A percentile compares a stretch with the other conserved stretches of the same genome.
Conservation (phyloP, 2,113 vertebrate genomes). For the Romanogobio albipinnatus region DNA sequence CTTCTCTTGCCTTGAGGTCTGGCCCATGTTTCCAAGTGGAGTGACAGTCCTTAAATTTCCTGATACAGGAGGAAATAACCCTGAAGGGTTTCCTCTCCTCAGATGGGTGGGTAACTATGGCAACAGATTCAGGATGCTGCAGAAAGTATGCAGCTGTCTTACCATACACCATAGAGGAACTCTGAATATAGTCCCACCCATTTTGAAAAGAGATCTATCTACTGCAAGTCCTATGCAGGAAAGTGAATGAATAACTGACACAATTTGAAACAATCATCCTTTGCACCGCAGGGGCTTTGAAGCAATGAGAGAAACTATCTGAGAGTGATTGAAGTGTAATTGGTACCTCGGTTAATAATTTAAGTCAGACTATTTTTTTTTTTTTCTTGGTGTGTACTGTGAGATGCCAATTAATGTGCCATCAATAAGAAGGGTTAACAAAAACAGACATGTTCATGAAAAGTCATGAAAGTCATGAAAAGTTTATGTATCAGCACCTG, state of each 20-base stretch:
- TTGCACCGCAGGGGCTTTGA: neutral
- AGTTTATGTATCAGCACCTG: neutral
- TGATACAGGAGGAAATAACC: slow-evolving; percentile 28
- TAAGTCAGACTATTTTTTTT: neutral
- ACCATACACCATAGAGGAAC: neutral
- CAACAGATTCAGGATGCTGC: slow-evolving; percentile 15
- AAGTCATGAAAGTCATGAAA: neutral
- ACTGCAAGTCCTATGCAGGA: neutral
- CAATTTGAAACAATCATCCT: slow-evolving; percentile 22
- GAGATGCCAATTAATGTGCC: neutral
- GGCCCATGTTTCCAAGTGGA: neutral
- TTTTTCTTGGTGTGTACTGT: neutral
- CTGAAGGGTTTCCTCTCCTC: slow-evolving; percentile 8
- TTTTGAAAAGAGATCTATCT: neutral
- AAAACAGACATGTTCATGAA: slow-evolving; percentile 27
- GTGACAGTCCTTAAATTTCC: slow-evolving; percentile 36
- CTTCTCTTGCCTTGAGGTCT: slow-evolving; percentile 6
- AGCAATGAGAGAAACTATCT: neutral
- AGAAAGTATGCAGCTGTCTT: neutral
- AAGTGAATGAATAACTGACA: no score
- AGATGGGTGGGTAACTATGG: slow-evolving; percentile 43
- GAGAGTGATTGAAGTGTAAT: neutral
- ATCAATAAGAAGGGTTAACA: slow-evolving; percentile 17
- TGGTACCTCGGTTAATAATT: neutral
- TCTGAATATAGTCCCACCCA: neutral